A percentile compares a stretch with the other conserved stretches of the same genome.
These are phyloP conservation scores for Onychostoma macrolepis DNA, from an alignment of 2,113 vertebrate genomes.

Conservation along the genomic window DNA sequence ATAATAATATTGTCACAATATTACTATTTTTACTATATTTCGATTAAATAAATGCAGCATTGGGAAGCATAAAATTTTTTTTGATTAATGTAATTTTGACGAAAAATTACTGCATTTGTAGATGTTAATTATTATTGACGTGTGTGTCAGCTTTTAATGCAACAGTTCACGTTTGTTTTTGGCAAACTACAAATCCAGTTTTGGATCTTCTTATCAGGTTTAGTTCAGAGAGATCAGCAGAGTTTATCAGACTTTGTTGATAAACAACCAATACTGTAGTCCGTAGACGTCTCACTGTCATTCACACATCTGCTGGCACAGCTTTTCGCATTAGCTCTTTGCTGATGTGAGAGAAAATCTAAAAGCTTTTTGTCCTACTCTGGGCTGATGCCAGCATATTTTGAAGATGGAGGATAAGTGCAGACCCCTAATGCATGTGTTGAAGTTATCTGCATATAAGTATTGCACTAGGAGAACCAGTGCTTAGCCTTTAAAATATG, in stretches of 20 bases:
- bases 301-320: slow-evolving; percentile 16
- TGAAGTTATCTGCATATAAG: neutral
- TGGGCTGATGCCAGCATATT: neutral
- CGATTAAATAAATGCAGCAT: neutral
- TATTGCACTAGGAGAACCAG: neutral
- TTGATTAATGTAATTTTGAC: neutral
- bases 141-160: neutral
- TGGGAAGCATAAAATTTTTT: neutral
- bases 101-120: neutral
- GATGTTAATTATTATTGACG: neutral
- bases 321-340: neutral
- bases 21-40: neutral
- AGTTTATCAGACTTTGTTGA: neutral
- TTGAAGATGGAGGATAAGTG: neutral
- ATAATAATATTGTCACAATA: neutral
- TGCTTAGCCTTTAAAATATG: neutral
- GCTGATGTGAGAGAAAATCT: neutral
- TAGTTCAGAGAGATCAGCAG: neutral
- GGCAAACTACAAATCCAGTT: slow-evolving; percentile 21
- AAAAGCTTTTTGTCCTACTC: neutral
- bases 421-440: neutral
- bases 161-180: neutral
- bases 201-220: slow-evolving; percentile 26
- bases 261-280: slow-evolving; percentile 4
- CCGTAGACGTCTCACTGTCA: slow-evolving; percentile 24